phyloP scores from a whole-genome alignment of 2,797 vertebrate genomes.

The Hippoglossus hippoglossus region DNA sequence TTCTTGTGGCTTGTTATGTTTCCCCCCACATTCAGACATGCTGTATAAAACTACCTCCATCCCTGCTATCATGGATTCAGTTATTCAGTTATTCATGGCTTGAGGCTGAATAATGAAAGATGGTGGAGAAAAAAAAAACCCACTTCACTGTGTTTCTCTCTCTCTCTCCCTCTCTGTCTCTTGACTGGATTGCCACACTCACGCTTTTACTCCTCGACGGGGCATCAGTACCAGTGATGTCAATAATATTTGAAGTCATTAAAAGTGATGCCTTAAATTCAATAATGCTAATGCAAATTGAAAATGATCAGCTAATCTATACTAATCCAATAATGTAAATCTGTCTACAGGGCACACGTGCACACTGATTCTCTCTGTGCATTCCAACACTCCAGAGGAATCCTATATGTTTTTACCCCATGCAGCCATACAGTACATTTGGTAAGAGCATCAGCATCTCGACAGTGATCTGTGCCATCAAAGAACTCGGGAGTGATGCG shows the following conservation, averaged over 20 bases:
- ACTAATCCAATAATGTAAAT: slow-evolving; percentile 45
- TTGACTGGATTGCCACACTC: slow-evolving; percentile 63
- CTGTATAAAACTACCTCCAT: slow-evolving; percentile 61
- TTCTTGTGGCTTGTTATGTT: slow-evolving; percentile 66
- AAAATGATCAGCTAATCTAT: slow-evolving; percentile 63
- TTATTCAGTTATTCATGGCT: slow-evolving; percentile 80
- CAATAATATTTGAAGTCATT: slow-evolving; percentile 60
- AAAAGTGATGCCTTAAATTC: slow-evolving; percentile 57
- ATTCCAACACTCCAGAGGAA: slow-evolving; percentile 10
- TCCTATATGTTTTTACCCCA: slow-evolving; percentile 24
- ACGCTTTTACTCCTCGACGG: slow-evolving; percentile 57
- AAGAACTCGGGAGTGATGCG: slow-evolving; percentile 61
- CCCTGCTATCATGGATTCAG: slow-evolving; percentile 61
- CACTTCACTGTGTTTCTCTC: slow-evolving; percentile 51
- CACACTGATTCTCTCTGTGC: neutral
- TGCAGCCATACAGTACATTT: slow-evolving; percentile 44
- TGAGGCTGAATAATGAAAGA: slow-evolving; percentile 75
- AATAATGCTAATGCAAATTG: slow-evolving; percentile 64
- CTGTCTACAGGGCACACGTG: neutral
- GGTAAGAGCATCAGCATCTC: slow-evolving; percentile 44
- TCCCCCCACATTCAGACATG: slow-evolving; percentile 65
- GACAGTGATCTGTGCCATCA: slow-evolving; percentile 73
- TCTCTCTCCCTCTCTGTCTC: slow-evolving; percentile 40
- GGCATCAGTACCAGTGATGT: slow-evolving; percentile 43
- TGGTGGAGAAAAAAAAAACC: slow-evolving; percentile 44